Base-by-base conservation (phyloP, 2,113 vertebrate genomes). In the Talpa occidentalis region DNA sequence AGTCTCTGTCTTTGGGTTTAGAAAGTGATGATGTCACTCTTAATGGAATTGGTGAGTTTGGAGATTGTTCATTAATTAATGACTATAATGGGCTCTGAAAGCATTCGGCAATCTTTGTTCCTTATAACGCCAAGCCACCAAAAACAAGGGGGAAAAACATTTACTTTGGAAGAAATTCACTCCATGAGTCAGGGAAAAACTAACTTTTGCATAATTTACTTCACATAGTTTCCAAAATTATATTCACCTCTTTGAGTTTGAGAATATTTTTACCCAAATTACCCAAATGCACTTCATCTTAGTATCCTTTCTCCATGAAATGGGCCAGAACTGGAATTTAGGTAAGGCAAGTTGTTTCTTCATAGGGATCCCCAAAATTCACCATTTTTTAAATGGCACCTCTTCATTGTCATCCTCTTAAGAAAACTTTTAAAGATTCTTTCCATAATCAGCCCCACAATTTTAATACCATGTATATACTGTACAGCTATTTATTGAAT, bases 1-100 rank as follows among this genome's bases (percentile, higher is more conserved):
- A 28, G 8, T 47, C 40, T 40, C 9, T 22, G 24, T 76, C 87
- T 90, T 74, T 83, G 30, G 10, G 35, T 56, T 94, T 84, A 37
- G 62, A 94, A 95, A 80, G 49, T 87, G 69, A 86, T 96, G 95
- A 91, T 76, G 88, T 93, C 94, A 97, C 83, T 67, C 74, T 92
- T 96, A 97, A 93, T 94, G 96, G 94, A 72, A 95, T 49, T 91
- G 88, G 84, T 92, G 84, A 95, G 59, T 77, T 19, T 83, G 90
- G 54, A 94, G 52, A 90, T 37, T 77, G 80, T 80, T 94, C 92
- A 44, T 96, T 94, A 94, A 84, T 94, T 96, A 95, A 96, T 96
- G 70, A 67, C 88, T 26, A 0, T 93, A 95, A 92, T 87, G 88
- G 82, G 44, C 40, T 84, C 80, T 92, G 87, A 92, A 80, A 93